Evolutionary conservation across 2,797 vertebrate genomes (phyloP).

Genomic region (Perodicticus potto): DNA sequence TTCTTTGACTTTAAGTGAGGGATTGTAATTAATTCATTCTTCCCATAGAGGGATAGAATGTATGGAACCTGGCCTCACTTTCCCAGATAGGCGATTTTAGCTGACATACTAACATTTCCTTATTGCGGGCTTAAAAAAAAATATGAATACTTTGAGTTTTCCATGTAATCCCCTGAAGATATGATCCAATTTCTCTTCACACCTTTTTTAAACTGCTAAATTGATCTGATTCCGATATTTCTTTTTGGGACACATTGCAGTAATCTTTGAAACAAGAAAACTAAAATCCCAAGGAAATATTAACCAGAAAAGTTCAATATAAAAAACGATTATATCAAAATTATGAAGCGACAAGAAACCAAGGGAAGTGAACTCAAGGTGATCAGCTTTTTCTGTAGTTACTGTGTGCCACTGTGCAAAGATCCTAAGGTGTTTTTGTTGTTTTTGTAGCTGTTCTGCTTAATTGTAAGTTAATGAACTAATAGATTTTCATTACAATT

Average conservation of each 20-base stretch:
- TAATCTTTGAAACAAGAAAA: conserved; percentile 61
- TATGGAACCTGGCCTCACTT: neutral
- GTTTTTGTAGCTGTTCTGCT: neutral
- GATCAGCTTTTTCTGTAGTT: neutral
- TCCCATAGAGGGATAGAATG: conserved; percentile 39
- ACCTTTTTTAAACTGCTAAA: conserved; percentile 28
- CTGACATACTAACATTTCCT: conserved; percentile 56
- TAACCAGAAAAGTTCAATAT: conserved; percentile 66
- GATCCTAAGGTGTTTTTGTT: neutral
- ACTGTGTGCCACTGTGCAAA: neutral
- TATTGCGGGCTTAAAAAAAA: conserved; percentile 36
- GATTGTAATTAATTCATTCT: conserved; percentile 74
- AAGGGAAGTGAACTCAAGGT: neutral
- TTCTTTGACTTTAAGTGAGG: conserved; percentile 68
- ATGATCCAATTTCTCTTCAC: conserved; percentile 51
- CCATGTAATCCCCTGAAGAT: conserved; percentile 11
- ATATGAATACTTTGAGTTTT: conserved; percentile 40
- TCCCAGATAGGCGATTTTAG: conserved; percentile 42
- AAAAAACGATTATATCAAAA: conserved; percentile 40
- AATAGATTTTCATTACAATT: conserved; percentile 24
- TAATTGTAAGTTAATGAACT: conserved; percentile 41
- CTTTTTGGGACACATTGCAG: conserved; percentile 17
- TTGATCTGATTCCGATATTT: conserved; percentile 55
- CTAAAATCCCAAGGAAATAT: conserved; percentile 48
- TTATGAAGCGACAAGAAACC: conserved; percentile 35